A percentile compares a stretch with the other conserved stretches of the same genome.
phyloP scores from a whole-genome alignment of 2,888 invertebrate species.

The Crematogaster levior region DNA sequence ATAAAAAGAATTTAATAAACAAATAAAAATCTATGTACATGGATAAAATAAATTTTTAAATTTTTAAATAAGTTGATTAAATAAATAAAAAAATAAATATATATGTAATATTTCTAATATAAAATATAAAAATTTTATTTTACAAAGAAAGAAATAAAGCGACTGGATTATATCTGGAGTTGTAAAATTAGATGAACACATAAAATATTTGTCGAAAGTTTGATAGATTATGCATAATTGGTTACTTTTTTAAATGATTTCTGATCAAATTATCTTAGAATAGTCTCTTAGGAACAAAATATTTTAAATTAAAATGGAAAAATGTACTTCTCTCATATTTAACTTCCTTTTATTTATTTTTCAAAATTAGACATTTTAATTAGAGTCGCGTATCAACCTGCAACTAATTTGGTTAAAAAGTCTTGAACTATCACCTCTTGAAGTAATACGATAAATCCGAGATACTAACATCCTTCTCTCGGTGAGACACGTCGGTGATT shows the following conservation, averaged over 20 bases:
- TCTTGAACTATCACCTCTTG: constrained; percentile 14
- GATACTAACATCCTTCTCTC: constrained; percentile 13
- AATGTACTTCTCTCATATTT: not conserved
- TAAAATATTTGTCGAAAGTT: not conserved
- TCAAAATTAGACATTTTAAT: not conserved
- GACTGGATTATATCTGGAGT: not conserved
- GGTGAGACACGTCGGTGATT: constrained; percentile 64
- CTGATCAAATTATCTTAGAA: not conserved
- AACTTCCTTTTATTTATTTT: not conserved
- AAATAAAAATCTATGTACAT: not conserved
- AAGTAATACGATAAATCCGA: constrained; percentile 2
- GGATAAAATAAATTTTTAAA: not conserved
- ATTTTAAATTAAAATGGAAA: not conserved
- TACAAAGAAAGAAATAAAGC: not conserved
- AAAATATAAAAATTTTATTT: not conserved
- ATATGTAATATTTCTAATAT: not conserved
- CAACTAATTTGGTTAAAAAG: constrained; percentile 33
- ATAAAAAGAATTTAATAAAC: not conserved
- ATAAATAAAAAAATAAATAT: not conserved
- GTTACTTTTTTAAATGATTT: not conserved
- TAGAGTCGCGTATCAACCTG: not conserved
- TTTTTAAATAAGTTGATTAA: not conserved
- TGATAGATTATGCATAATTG: not conserved
- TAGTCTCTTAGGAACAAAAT: not conserved
- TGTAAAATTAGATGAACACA: not conserved